Evolutionary conservation across 1,140 invertebrate genomes (phyloP).

Genomic region (Seison nebaliae): DNA sequence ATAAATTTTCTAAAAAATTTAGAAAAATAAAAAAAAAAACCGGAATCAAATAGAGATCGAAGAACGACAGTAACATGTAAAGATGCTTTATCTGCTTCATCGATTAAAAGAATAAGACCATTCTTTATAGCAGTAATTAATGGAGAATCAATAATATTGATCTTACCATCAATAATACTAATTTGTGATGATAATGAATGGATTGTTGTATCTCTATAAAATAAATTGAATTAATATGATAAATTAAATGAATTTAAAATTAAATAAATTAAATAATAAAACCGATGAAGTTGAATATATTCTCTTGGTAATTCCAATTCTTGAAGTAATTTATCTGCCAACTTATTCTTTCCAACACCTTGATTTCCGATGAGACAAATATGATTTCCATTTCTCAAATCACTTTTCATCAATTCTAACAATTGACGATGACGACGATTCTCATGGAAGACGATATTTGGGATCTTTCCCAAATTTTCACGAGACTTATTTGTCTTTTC

Average conservation of each 20-base stretch:
- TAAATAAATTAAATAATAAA: constrained; percentile 12
- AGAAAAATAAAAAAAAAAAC: too few species aligned
- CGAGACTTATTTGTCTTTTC: not conserved
- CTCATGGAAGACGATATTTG: constrained; percentile 71
- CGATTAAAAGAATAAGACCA: constrained; percentile 66
- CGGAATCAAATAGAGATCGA: constrained; percentile 69
- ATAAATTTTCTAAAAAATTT: too few species aligned
- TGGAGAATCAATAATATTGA: constrained; percentile 73
- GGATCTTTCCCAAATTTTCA: constrained; percentile 44
- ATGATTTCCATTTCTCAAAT: constrained; percentile 66
- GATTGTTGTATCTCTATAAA: constrained; percentile 59
- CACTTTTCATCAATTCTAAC: constrained; percentile 55
- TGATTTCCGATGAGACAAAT: constrained; percentile 77
- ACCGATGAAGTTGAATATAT: constrained; percentile 70
- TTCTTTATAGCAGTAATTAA: constrained; percentile 54
- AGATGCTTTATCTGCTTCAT: constrained; percentile 85
- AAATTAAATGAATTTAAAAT: not conserved
- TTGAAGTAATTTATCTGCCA: constrained; percentile 65
- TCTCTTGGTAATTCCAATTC: constrained; percentile 62
- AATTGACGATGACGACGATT: constrained; percentile 28
- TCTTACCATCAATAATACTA: constrained; percentile 54
- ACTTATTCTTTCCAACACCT: constrained; percentile 57
- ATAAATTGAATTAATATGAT: constrained; percentile 1
- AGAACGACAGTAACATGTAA: constrained; percentile 80
- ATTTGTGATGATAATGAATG: constrained; percentile 72